Percentiles rank a stretch among this genome's conserved stretches.
Evolutionary conservation across 2,797 vertebrate genomes (phyloP).

Genomic region (Notolepis coatsorum): DNA sequence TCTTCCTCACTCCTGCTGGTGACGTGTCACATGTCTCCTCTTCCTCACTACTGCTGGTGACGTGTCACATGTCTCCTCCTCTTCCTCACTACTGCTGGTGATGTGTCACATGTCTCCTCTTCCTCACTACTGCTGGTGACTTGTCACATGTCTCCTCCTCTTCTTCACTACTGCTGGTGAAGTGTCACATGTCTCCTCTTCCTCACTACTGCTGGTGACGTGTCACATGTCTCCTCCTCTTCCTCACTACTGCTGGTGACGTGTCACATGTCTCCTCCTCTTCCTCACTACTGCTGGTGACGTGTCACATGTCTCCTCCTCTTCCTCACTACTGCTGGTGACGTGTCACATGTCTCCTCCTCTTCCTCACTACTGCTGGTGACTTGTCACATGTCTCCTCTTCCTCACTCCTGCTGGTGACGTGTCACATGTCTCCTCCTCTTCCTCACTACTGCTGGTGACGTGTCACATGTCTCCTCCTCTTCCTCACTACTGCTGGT

Average conservation of each 20-base stretch:
- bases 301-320: neutral
- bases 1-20: conserved; percentile 52
- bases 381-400: neutral
- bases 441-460: conserved; percentile 5
- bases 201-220: conserved; percentile 48
- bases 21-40: neutral
- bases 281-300: neutral
- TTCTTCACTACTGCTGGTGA: neutral
- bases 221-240: conserved; percentile 7
- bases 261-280: neutral
- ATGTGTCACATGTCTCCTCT: neutral
- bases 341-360: neutral
- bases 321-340: conserved; percentile 5
- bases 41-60: conserved; percentile 51
- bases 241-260: neutral
- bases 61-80: neutral
- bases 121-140: conserved; percentile 51
- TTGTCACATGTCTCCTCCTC: neutral
- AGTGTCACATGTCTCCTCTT: neutral
- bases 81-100: conserved; percentile 5
- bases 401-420: conserved; percentile 51
- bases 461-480: neutral
- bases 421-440: neutral
- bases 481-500: conserved; percentile 13
- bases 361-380: conserved; percentile 13